Evolutionary conservation across 2,888 invertebrate species (phyloP).

Genomic region (Drosophila borborema): DNA sequence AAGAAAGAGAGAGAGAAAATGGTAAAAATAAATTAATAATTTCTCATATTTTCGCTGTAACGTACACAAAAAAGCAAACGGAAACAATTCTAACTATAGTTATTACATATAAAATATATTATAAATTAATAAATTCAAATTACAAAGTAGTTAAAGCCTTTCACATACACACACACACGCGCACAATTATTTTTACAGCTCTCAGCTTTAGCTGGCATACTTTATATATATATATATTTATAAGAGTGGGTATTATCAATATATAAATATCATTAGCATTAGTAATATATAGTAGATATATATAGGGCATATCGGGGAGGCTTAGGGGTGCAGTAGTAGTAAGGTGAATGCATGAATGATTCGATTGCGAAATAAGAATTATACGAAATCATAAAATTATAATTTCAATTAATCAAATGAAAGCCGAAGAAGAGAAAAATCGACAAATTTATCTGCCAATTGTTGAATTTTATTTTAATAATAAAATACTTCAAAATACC

Average conservation of each 20-base stretch:
- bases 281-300: constrained; percentile 24
- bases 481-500: constrained; percentile 26
- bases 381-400: constrained; percentile 43
- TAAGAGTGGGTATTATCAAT: constrained; percentile 36
- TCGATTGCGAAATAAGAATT: constrained; percentile 58
- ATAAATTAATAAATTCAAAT: neutral
- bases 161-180: constrained; percentile 28
- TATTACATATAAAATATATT: constrained; percentile 14
- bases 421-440: constrained; percentile 30
- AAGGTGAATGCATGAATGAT: constrained; percentile 67
- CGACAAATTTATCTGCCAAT: constrained; percentile 26
- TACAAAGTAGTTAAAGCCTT: neutral
- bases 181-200: constrained; percentile 45
- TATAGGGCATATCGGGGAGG: constrained; percentile 10
- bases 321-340: constrained; percentile 43
- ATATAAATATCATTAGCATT: constrained; percentile 29
- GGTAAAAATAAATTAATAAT: constrained; percentile 64
- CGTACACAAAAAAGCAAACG: constrained; percentile 7
- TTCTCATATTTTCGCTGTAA: constrained; percentile 7
- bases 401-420: constrained; percentile 39
- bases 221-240: constrained; percentile 54
- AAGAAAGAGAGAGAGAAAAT: constrained; percentile 29
- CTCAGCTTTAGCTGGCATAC: constrained; percentile 22
- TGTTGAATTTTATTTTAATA: constrained; percentile 1
- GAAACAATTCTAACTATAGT: constrained; percentile 10